phyloP scores from a whole-genome alignment of 2,797 vertebrate genomes.

The Amphiprion clarkii region DNA sequence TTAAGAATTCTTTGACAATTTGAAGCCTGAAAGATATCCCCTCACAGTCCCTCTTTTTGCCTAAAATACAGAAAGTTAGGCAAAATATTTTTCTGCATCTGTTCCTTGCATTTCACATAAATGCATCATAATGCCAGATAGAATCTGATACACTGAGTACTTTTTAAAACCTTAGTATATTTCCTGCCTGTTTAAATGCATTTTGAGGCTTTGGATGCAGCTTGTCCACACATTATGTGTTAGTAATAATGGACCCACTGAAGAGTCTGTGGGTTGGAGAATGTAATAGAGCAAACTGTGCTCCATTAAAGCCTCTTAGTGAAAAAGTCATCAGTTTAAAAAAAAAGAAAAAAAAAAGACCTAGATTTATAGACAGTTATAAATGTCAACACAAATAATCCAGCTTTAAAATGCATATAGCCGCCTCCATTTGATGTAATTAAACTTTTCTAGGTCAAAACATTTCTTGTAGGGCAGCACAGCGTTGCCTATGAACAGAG shows the following conservation, averaged over 20 bases:
- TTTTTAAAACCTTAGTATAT: not conserved
- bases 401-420: constrained; percentile 26
- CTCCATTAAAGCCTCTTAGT: constrained; percentile 19
- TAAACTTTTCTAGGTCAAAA: constrained; percentile 61
- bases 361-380: not conserved
- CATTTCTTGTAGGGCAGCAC: constrained; percentile 57
- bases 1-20: not conserved
- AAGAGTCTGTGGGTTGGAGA: constrained; percentile 1
- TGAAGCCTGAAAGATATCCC: not conserved
- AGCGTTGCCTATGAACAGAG: constrained; percentile 1
- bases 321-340: not conserved
- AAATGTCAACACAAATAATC: constrained; percentile 34
- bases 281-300: not conserved
- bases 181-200: not conserved
- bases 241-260: constrained; percentile 3
- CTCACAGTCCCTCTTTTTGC: not conserved
- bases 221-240: not conserved
- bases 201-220: constrained; percentile 1
- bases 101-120: not conserved
- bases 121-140: not conserved
- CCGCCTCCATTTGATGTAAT: constrained; percentile 14
- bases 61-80: constrained; percentile 12
- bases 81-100: not conserved
- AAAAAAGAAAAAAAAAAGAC: not conserved
- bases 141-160: not conserved